Base-by-base conservation (phyloP, 2,113 vertebrate species). In the Alligator sinensis region DNA sequence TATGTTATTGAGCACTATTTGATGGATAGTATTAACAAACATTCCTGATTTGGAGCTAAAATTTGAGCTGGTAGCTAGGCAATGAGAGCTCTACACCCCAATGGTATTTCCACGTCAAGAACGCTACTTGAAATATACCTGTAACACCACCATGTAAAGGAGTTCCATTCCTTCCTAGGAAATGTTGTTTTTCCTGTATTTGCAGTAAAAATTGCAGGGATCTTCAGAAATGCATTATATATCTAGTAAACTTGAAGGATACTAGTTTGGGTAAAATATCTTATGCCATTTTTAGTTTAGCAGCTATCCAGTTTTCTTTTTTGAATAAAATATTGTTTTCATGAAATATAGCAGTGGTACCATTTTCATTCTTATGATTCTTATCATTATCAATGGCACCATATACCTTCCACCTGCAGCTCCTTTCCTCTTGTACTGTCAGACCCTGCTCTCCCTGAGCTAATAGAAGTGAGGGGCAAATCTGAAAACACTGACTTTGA, bases 71-170 rank as follows among this genome's bases (percentile, higher is more conserved):
- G 12, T 21, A 64, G 3, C 4, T 55, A 34, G 28, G 5, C 19
- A 38, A 22, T 12, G 57, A 34, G 19, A 30, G 5, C 86, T 80
- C 12, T 2, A 28, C 10, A 1, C 5, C 0, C 5, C 60, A 8
- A 30, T 83, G 4, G 1, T 2, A 70, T 27, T 83, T 76, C 80
- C 11, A 2, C 64, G 3, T 62, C 60, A 54, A 11, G 10, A 87
- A 68, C n/a, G 64, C 58, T 27, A 58, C 17, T 64, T 76, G 27
- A 72, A 76, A 3, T 54, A 22, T 1, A 2, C 19, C n/a, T 80
- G 11, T 4, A 90, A 80, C 34, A 2, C 1, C 55, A 18, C 9
- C 1, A 24, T n/a, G 3, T 17, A 62, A 21, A 2, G 22, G 4
- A 21, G 84, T 81, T 84, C 5, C 58, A 74, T 19, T 38, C 38